phyloP scores from a whole-genome alignment of 2,113 vertebrate genomes.

The Tupaia chinensis region DNA sequence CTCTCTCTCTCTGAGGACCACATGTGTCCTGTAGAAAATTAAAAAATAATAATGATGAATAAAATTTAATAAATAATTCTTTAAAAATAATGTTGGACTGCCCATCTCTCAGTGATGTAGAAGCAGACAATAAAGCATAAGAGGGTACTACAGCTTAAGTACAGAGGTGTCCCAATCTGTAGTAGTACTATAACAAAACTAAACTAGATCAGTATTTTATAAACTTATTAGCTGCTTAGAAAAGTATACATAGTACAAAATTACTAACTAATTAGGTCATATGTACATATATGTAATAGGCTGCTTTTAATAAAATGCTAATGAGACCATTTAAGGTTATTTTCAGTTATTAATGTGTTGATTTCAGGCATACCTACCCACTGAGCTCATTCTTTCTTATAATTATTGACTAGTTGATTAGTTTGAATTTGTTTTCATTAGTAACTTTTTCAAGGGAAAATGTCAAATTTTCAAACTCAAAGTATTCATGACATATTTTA shows the following conservation, averaged over 20 bases:
- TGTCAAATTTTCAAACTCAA: neutral
- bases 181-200: neutral
- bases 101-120: neutral
- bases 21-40: too few relatives aligned
- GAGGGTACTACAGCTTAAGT: neutral
- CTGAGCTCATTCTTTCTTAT: neutral
- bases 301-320: neutral
- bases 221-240: neutral
- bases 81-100: neutral
- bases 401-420: neutral
- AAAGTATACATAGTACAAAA: neutral
- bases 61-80: too few relatives aligned
- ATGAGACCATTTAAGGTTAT: conserved; percentile 19
- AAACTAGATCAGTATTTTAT: neutral
- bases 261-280: neutral
- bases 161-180: neutral
- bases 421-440: conserved; percentile 2
- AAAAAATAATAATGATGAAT: too few relatives aligned
- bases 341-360: conserved; percentile 38
- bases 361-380: neutral
- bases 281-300: neutral
- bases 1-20: too few relatives aligned
- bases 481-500: neutral
- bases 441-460: neutral
- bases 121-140: neutral